Evolutionary conservation across 2,797 vertebrate genomes (phyloP), one percentile per base, ranked within the genome.

Genomic region (Coccyzus lansbergi): DNA sequence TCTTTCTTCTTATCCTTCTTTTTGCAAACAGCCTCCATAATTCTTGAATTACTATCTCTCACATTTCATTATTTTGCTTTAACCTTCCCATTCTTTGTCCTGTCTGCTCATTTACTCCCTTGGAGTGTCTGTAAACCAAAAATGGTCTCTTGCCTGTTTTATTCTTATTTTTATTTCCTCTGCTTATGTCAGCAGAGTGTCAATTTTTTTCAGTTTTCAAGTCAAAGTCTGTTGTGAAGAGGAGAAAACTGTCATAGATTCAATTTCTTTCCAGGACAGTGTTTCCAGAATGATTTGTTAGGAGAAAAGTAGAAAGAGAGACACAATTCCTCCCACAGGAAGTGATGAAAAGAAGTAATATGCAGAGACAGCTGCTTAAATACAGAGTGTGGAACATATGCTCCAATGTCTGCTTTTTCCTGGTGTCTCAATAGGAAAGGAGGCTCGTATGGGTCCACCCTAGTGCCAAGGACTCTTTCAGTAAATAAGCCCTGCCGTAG

Each of bases 141-240:
- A 79, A 33, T 18, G 21, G 34, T 90, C 60, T 40, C 49, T 87
- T 72, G 34, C 36, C 58, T 76, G 29, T n/a, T 42, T 62, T 72
- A 56, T 83, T 91, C 55, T 68, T 80, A 31, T 31, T 38, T 71
- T 82, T 65, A 25, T 56, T 94, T 85, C 22, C 49, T 79, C 58
- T 92, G 22, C n/a, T 83, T 71, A 9, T 25, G 9, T 64, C 64
- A 74, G 25, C 9, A 71, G 46, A 15, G 6, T 76, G 19, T 51
- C 90, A 15, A 0, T 8, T 49, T 51, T 68, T 81, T 69, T 13
- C 9, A 74, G 68, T 31, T 31, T 69, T 86, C 33, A 59, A 75
- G 14, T 60, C 26, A 56, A 84, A 68, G 31, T 49, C 24, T 55
- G 12, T 60, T 60, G 15, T 53, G 46, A 84, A 48, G 52, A 38